Percentiles rank a stretch among this genome's conserved stretches.
Conservation (phyloP, 2,113 vertebrate species). For the Reinhardtius hippoglossoides region DNA sequence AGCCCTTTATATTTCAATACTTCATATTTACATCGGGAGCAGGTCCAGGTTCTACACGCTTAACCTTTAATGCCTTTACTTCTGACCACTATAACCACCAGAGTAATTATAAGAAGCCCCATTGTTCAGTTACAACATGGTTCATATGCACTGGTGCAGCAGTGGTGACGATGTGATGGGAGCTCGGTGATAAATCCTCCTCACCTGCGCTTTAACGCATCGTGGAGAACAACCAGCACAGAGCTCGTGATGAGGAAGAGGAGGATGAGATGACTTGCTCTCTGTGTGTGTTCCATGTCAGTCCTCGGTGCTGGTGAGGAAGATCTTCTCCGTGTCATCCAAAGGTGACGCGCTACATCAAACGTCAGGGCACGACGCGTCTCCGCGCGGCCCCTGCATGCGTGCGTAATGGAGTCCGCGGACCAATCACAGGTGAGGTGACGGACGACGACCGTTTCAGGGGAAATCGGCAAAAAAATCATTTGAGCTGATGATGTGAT, state of each 20-base stretch:
- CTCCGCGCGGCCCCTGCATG: slow-evolving; percentile 39
- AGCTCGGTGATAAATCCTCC: not conserved
- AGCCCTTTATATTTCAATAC: too few relatives aligned
- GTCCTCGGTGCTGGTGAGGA: not conserved
- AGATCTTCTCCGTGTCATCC: slow-evolving; percentile 56
- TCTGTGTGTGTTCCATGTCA: too few relatives aligned
- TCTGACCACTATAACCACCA: not conserved
- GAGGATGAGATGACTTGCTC: too few relatives aligned
- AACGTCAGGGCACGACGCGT: slow-evolving; percentile 58
- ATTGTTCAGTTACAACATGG: too few relatives aligned
- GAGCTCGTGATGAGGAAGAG: too few relatives aligned
- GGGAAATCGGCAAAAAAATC: slow-evolving; percentile 44
- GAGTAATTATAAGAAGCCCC: too few relatives aligned
- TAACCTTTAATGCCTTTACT: not conserved
- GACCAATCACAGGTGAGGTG: slow-evolving; percentile 75
- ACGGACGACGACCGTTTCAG: slow-evolving; percentile 58
- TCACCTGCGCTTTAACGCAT: not conserved
- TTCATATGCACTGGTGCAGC: not conserved
- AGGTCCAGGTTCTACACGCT: too few relatives aligned
- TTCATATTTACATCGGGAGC: too few relatives aligned
- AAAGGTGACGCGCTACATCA: slow-evolving; percentile 64
- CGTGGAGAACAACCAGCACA: not conserved
- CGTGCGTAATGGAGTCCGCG: slow-evolving; percentile 64
- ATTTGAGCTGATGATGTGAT: slow-evolving; percentile 2
- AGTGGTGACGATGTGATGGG: too few relatives aligned